Percentiles rank a stretch among this genome's conserved stretches.
phyloP scores from a whole-genome alignment of 2,888 invertebrate genomes.

The Habroteleia sp. region DNA sequence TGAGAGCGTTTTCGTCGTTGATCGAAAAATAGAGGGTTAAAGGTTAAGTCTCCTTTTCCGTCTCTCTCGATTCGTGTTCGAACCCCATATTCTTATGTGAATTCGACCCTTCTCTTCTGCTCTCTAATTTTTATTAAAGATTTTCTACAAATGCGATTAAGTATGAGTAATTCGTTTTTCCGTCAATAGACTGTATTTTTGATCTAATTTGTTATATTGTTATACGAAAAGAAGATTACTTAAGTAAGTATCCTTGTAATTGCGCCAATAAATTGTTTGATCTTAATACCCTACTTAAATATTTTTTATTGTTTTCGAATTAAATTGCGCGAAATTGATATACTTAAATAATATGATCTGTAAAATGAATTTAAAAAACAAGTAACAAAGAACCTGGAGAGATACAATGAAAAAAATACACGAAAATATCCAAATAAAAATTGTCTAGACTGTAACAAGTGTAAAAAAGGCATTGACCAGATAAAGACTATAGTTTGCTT shows the following conservation, averaged over 20 bases:
- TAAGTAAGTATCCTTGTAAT: not conserved
- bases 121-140: conserved; percentile 43
- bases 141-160: conserved; percentile 48
- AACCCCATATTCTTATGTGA: conserved; percentile 31
- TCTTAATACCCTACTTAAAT: no score
- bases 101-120: conserved; percentile 28
- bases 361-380: no score
- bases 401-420: no score
- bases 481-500: no score
- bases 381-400: no score
- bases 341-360: no score
- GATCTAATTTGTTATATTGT: conserved; percentile 27
- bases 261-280: conserved; percentile 1
- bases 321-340: no score
- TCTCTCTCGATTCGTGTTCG: not conserved
- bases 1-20: conserved; percentile 26
- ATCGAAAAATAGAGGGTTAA: conserved; percentile 41
- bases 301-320: no score
- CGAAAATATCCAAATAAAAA: no score
- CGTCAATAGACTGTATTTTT: conserved; percentile 22
- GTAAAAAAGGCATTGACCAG: no score
- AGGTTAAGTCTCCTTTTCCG: conserved; percentile 32
- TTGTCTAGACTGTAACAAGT: no score
- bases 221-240: conserved; percentile 7
- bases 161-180: conserved; percentile 33